Evolutionary conservation across 2,797 vertebrate species (phyloP).

Genomic region (Chiropotes sagulatus): DNA sequence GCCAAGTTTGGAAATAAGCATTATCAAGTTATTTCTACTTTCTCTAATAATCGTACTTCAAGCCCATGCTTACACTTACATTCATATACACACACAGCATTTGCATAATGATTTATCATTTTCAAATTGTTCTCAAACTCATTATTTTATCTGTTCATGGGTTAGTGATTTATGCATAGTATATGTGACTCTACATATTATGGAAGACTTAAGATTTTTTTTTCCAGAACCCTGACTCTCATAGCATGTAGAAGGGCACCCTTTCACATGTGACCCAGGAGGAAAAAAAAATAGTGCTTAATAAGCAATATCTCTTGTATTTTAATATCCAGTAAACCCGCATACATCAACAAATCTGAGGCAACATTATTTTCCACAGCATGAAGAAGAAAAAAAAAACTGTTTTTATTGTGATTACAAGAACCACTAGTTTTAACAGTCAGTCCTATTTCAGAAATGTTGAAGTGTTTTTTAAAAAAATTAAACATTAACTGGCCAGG

Average conservation of each 20-base stretch:
- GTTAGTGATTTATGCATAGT: background rate
- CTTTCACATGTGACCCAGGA: background rate
- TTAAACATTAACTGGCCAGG: background rate
- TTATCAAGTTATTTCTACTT: background rate
- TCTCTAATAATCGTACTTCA: background rate
- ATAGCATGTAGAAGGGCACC: no score
- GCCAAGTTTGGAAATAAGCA: background rate
- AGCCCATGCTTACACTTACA: background rate
- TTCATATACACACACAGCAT: background rate
- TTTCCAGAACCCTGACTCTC: background rate
- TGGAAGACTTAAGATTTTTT: fast-evolving
- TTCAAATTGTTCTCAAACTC: background rate
- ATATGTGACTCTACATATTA: background rate
- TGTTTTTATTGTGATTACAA: background rate
- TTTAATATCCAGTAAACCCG: background rate
- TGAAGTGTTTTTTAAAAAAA: background rate
- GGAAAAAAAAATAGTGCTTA: background rate
- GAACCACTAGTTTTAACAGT: background rate
- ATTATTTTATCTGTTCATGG: background rate
- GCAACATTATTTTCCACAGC: background rate
- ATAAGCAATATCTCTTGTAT: background rate
- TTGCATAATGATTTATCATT: background rate
- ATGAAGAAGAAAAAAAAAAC: background rate
- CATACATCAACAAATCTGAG: background rate
- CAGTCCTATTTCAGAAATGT: background rate